Conservation (phyloP, 2,113 vertebrate genomes). For the Eulemur rufifrons region DNA sequence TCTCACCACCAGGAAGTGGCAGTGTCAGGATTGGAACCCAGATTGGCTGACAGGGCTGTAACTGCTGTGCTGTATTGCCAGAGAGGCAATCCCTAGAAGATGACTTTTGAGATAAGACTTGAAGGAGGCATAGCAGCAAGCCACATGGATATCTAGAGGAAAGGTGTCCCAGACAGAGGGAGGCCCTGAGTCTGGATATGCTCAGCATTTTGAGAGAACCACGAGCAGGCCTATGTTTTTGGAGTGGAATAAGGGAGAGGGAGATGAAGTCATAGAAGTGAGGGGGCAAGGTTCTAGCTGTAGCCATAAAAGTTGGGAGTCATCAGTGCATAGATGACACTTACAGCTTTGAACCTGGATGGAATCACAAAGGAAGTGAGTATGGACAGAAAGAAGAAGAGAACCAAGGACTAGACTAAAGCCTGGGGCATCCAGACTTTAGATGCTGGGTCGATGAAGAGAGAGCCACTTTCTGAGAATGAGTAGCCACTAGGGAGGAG, state of each 20-base stretch:
- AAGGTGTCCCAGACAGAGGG: neutral
- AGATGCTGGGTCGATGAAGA: neutral
- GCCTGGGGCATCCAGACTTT: neutral
- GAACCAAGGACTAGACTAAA: neutral
- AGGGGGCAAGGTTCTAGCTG: neutral
- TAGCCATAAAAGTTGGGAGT: neutral
- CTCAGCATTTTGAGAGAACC: neutral
- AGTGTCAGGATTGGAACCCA: neutral
- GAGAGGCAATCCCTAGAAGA: neutral
- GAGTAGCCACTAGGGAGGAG: neutral
- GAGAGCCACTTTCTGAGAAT: neutral
- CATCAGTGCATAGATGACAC: neutral
- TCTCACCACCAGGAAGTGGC: neutral
- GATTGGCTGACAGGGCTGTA: neutral
- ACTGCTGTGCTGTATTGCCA: neutral
- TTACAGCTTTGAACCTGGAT: neutral
- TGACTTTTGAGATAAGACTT: neutral
- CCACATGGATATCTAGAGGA: neutral
- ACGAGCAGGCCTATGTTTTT: neutral
- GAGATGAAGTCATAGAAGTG: neutral
- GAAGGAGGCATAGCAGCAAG: neutral
- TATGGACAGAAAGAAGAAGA: neutral
- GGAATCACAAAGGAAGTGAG: neutral
- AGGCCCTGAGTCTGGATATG: neutral
- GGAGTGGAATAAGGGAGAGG: neutral